Base-by-base conservation (phyloP, 2,888 invertebrate genomes). In the Corbicula japonica region DNA sequence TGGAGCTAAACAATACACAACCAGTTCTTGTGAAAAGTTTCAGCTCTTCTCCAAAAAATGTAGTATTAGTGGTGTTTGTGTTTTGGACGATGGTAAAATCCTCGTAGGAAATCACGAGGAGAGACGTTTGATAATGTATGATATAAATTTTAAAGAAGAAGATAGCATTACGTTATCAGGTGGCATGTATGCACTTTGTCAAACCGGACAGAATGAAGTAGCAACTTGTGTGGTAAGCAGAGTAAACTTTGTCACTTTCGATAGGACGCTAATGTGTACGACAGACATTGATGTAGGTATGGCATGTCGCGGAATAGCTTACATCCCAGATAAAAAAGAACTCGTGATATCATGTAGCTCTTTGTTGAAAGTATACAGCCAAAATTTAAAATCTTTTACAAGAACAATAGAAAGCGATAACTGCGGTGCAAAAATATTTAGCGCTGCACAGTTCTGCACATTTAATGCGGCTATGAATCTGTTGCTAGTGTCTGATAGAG, bases 201-300 rank as follows among this genome's bases (percentile, higher is more conserved):
- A 26, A 32, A 32, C 32, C 5, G 38, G 35, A 12, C 8, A 23
- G 8, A 34, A 50, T 12, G 50, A 65, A 26, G 65, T 65, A 28
- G 65, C 65, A 18, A 38, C 52, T 10, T 35, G 32, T 26, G 4
- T 50, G 4, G 12, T 1, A 18, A 65, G n/a, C 44, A 28, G 18
- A 18, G 34, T 65, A 26, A 50, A 65, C 5, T 52, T 65, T 50
- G 35, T 65, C 15, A 38, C 65, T 26, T 26, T 65, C n/a, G 38
- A n/a, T 21, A 4, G 52, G 32, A 15, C 26, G 1, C 35, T 65
- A 28, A 15, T 38, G 18, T 5, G 23, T 3, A 52, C 50, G 5
- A n/a, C 50, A 21, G 21, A 35, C 18, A 32, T 65, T 23, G n/a
- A 32, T 1, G 50, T 48, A 34, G 35, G 15, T 65, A 23, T 21